Conservation (phyloP, 2,888 invertebrate species). For the Anoplius nigerrimus region DNA sequence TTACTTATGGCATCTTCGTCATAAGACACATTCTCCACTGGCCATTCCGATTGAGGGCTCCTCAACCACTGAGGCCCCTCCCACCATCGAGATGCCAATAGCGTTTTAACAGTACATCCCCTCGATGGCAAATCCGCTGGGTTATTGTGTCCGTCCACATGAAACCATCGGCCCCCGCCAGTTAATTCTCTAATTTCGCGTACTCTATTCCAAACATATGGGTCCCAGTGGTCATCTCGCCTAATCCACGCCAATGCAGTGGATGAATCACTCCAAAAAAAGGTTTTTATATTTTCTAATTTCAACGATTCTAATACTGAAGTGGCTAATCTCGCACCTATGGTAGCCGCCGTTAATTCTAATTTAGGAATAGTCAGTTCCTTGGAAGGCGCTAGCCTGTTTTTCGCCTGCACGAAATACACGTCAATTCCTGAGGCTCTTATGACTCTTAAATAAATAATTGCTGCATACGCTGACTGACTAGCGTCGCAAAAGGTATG, state of each 20-base stretch:
- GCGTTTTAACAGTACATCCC: slow-evolving; percentile 36
- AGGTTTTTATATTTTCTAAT: slow-evolving; percentile 20
- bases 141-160: slow-evolving; percentile 60
- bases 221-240: slow-evolving; percentile 46
- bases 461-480: slow-evolving; percentile 16
- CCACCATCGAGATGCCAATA: slow-evolving; percentile 25
- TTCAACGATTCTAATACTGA: slow-evolving; percentile 17
- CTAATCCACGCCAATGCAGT: slow-evolving; percentile 58
- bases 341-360: slow-evolving; percentile 60
- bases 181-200: slow-evolving; percentile 50
- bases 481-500: slow-evolving; percentile 22
- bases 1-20: background rate
- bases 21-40: background rate
- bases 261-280: slow-evolving; percentile 60
- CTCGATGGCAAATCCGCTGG: slow-evolving; percentile 66
- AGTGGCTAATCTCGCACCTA: slow-evolving; percentile 48
- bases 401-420: background rate
- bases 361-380: slow-evolving; percentile 57
- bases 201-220: slow-evolving; percentile 17
- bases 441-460: slow-evolving; percentile 7
- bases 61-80: slow-evolving; percentile 7
- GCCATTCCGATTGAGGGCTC: background rate
- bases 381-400: background rate
- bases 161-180: slow-evolving; percentile 46
- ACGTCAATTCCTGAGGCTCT: background rate